phyloP scores from a whole-genome alignment of 2,888 invertebrate genomes.

The Eueremaeus valkanovi region DNA sequence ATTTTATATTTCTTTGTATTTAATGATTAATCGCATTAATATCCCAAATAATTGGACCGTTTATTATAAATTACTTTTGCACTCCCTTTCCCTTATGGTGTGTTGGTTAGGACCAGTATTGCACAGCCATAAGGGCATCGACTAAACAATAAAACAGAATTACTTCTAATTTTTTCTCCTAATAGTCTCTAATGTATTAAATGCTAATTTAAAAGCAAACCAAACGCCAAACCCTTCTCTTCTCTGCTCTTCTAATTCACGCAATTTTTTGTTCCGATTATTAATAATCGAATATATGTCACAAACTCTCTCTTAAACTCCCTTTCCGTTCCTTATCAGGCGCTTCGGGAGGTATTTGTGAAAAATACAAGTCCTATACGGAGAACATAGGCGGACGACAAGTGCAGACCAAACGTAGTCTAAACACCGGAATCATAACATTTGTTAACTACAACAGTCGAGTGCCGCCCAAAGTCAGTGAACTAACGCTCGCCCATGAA shows the following conservation, averaged over 20 bases:
- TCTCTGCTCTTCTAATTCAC: neutral
- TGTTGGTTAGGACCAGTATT: too few relatives aligned
- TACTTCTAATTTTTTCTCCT: neutral
- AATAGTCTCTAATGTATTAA: neutral
- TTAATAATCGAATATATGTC: neutral
- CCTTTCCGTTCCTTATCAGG: too few relatives aligned
- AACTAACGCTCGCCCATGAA: slow-evolving; percentile 95
- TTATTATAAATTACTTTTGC: slow-evolving; percentile 6
- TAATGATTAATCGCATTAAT: slow-evolving; percentile 10
- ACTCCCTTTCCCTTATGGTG: too few relatives aligned
- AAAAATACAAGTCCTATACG: slow-evolving; percentile 93
- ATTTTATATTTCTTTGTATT: neutral
- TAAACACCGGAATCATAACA: slow-evolving; percentile 98
- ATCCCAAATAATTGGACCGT: slow-evolving; percentile 2
- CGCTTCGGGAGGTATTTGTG: slow-evolving; percentile 97
- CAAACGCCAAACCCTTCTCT: neutral
- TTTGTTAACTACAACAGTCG: slow-evolving; percentile 97
- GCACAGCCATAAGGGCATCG: neutral
- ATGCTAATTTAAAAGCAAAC: neutral
- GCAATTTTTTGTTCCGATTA: neutral
- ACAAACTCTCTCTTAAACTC: too few relatives aligned
- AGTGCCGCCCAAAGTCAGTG: slow-evolving; percentile 95
- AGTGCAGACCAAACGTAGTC: slow-evolving; percentile 84
- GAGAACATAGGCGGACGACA: slow-evolving; percentile 92
- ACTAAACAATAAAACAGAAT: neutral